Base-by-base conservation (phyloP, 2,888 invertebrate species). In the Pilophorus perplexus region DNA sequence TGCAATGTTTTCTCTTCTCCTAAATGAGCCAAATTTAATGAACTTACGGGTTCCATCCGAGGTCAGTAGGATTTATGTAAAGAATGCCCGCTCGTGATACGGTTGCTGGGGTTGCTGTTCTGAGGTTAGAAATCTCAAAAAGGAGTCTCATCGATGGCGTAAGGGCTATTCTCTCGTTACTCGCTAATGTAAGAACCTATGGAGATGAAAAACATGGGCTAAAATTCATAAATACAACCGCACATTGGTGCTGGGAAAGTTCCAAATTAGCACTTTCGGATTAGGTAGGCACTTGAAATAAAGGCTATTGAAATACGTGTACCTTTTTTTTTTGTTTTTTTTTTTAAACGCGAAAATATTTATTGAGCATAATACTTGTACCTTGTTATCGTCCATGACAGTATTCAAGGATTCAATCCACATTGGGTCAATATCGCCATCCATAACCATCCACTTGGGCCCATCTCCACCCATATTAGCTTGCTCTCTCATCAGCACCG, bases 361-460 rank as follows among this genome's bases (percentile, higher is more conserved):
- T 33, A 12, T 33, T 6, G 33, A 33, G 12, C 33, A 33, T 33
- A 6, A 8, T 8, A 8, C 33, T 33, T 33, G 33, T n/a, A 87
- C 88, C 81, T 96, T 96, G 77, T 96, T 96, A 76, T 96, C 96
- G 77, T 96, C 96, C 95, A 96, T 96, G 16, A 96, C 86, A 2
- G 95, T 96, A 76, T 96, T 96, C 25, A 96, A 81, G 28, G 93
- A 94, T 78, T 96, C 95, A 74, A 96, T 96, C 96, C 95, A 96
- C 94, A 95, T 95, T 1, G 95, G 95, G 80, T 96, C 95, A 73
- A 96, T 95, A 75, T 96, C 95, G 16, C 96, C 95, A 77, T 96
- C 96, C 50, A 94, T 82, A 6, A 96, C 89, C 73, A 96, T 93
- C 96, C 96, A 96, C 76, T 94, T 94, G 0, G 91, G 89, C 0